phyloP scores from a whole-genome alignment of 2,888 invertebrate species.

The Netelia inedita region DNA sequence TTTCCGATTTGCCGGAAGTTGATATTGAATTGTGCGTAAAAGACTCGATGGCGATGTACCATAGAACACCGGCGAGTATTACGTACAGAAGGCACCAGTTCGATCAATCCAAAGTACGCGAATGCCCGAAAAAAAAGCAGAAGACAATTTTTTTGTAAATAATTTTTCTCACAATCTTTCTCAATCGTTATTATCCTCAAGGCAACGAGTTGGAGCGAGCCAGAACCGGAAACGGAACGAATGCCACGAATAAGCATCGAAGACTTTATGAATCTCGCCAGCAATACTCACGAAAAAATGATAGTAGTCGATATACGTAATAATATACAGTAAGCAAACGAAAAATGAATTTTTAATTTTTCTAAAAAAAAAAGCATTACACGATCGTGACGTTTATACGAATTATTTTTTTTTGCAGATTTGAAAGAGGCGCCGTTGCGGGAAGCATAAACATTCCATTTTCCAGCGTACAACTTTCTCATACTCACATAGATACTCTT shows the following conservation, averaged over 20 bases:
- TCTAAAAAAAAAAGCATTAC: no score
- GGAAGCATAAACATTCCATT: slow-evolving; percentile 96
- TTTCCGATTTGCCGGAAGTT: slow-evolving; percentile 99
- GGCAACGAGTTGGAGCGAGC: slow-evolving; percentile 80
- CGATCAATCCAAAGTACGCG: slow-evolving; percentile 79
- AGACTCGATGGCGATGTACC: slow-evolving; percentile 94
- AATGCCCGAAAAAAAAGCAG: slow-evolving; percentile 3
- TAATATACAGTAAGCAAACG: slow-evolving; percentile 87
- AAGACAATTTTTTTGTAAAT: no score
- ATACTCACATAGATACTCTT: slow-evolving; percentile 90
- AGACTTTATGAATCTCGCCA: slow-evolving; percentile 90
- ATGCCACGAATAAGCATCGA: slow-evolving; percentile 93
- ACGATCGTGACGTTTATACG: no score
- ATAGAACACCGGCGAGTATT: slow-evolving; percentile 94
- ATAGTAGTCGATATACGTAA: slow-evolving; percentile 90
- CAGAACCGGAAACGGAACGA: slow-evolving; percentile 81
- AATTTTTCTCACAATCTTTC: background rate
- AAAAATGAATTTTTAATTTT: background rate
- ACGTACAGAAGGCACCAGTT: slow-evolving; percentile 93
- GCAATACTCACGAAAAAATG: slow-evolving; percentile 86
- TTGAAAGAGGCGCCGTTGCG: slow-evolving; percentile 91
- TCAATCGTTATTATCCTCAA: slow-evolving; percentile 59
- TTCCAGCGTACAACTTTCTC: slow-evolving; percentile 91
- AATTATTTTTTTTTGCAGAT: slow-evolving; percentile 86
- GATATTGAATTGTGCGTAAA: slow-evolving; percentile 97